phyloP scores from a whole-genome alignment of 2,113 vertebrate genomes.

The Leptodactylus fuscus region DNA sequence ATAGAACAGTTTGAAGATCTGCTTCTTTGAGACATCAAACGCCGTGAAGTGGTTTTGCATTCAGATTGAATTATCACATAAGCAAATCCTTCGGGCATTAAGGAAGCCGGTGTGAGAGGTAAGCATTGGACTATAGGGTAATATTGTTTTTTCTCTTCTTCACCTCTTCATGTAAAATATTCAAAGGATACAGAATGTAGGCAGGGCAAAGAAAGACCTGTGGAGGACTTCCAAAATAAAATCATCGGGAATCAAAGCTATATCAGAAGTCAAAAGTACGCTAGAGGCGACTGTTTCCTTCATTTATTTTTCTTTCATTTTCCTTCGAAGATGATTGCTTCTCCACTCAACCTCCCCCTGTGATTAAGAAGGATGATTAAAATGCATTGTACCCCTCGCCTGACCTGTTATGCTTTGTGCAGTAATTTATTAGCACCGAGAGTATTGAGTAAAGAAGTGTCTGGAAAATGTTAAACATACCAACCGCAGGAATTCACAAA shows the following conservation, averaged over 20 bases:
- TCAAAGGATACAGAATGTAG: constrained; percentile 52
- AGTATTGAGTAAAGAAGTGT: constrained; percentile 38
- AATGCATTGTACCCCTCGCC: constrained; percentile 48
- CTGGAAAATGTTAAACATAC: constrained; percentile 46
- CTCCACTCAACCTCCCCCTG: constrained; percentile 51
- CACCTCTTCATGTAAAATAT: constrained; percentile 45
- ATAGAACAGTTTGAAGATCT: constrained; percentile 3
- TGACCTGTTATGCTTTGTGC: constrained; percentile 35
- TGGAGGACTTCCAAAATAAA: constrained; percentile 52
- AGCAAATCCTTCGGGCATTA: constrained; percentile 25
- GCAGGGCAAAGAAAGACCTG: constrained; percentile 27
- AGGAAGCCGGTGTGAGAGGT: background rate
- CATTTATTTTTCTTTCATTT: constrained; percentile 30
- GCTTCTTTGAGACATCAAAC: constrained; percentile 21
- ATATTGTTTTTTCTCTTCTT: constrained; percentile 40
- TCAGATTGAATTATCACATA: constrained; percentile 41
- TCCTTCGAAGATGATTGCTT: constrained; percentile 58
- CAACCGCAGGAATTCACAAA: constrained; percentile 52
- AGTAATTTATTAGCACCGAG: constrained; percentile 36
- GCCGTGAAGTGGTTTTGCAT: constrained; percentile 21
- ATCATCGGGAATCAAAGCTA: constrained; percentile 50
- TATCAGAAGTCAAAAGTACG: constrained; percentile 39
- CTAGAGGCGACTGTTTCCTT: constrained; percentile 26
- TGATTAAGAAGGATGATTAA: constrained; percentile 48
- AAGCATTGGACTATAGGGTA: constrained; percentile 10